Evolutionary conservation across 2,888 invertebrate species (phyloP).

Genomic region (Rambutsinella grinnellia): DNA sequence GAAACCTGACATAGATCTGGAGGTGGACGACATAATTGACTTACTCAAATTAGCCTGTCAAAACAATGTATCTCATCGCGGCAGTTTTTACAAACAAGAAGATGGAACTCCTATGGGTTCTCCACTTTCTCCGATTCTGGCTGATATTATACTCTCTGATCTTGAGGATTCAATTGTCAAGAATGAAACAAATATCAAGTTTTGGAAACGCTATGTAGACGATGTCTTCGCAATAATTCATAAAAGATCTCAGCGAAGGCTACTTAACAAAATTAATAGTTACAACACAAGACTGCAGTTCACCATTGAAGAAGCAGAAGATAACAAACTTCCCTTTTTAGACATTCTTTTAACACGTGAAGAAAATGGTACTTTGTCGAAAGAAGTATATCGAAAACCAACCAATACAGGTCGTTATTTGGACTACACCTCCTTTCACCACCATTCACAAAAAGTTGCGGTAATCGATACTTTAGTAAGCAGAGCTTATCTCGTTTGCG

Average conservation of each 20-base stretch:
- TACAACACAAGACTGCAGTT: constrained; percentile 3
- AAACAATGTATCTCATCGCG: too few relatives aligned
- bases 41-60: constrained; percentile 1
- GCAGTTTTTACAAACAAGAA: too few relatives aligned
- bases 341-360: neutral
- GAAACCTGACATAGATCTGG: neutral
- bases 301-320: neutral
- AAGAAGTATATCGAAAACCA: neutral
- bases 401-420: constrained; percentile 8
- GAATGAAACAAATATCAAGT: too few relatives aligned
- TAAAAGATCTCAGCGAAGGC: neutral
- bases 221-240: too few relatives aligned
- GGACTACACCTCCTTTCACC: neutral
- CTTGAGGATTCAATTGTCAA: too few relatives aligned
- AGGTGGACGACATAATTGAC: neutral
- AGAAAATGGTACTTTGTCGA: neutral
- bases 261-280: neutral
- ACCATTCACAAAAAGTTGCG: constrained; percentile 6
- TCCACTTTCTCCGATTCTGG: too few relatives aligned
- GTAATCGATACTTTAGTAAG: constrained; percentile 10
- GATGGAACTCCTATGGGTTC: too few relatives aligned
- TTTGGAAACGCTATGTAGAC: too few relatives aligned
- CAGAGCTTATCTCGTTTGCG: constrained; percentile 11
- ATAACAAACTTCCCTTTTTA: neutral
- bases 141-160: too few relatives aligned